These are phyloP conservation scores for Cephus sareptanus DNA, from an alignment of 2,888 invertebrate genomes.

Conservation along the genomic window DNA sequence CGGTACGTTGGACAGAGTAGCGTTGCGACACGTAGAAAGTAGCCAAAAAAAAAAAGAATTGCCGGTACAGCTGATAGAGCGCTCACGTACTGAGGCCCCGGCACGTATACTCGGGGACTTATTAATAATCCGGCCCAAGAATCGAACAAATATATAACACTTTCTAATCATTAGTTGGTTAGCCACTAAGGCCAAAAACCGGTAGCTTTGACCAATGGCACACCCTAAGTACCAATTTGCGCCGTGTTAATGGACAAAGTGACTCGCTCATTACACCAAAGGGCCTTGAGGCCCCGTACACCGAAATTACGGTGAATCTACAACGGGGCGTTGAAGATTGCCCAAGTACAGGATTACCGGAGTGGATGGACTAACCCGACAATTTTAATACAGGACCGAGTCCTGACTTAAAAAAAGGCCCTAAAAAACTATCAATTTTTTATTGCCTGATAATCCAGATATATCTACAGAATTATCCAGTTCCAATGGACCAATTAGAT, in stretches of 20 bases:
- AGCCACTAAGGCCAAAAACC: not conserved
- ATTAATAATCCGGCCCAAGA: not conserved
- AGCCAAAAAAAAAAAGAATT: not conserved
- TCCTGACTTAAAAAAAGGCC: no score
- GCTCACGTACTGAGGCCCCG: not conserved
- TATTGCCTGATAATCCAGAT: no score
- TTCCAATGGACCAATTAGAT: no score
- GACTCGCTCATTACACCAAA: not conserved
- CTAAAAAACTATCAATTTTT: no score
- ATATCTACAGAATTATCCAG: no score
- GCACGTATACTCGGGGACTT: conserved; percentile 4
- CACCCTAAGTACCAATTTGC: conserved; percentile 17
- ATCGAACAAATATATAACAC: conserved; percentile 14
- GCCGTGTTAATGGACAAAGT: conserved; percentile 15
- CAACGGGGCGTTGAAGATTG: no score
- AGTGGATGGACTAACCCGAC: no score
- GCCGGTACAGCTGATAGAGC: not conserved
- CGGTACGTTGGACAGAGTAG: not conserved
- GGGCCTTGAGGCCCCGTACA: no score
- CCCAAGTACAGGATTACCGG: no score
- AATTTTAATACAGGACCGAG: no score
- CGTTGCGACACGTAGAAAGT: conserved; percentile 8
- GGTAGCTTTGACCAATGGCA: conserved; percentile 11
- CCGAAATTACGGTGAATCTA: no score
- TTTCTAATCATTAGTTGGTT: conserved; percentile 18